A percentile compares a stretch with the other conserved stretches of the same genome.
phyloP scores from a whole-genome alignment of 2,797 vertebrate species.

The Podarcis siculus region DNA sequence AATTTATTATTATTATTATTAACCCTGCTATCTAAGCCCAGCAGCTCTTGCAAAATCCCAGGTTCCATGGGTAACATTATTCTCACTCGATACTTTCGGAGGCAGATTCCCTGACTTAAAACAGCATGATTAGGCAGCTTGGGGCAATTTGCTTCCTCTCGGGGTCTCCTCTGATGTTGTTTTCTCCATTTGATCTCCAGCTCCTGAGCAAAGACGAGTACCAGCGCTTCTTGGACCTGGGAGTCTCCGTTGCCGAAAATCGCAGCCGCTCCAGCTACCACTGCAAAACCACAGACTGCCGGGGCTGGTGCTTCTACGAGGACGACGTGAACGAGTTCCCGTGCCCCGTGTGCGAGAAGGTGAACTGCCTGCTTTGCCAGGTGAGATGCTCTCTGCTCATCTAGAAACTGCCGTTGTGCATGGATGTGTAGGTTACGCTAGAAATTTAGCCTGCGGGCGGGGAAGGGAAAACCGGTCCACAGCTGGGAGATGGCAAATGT shows the following conservation, averaged over 20 bases:
- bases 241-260: constrained; percentile 87
- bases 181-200: constrained; percentile 54
- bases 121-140: not conserved
- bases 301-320: constrained; percentile 92
- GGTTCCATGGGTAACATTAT: not conserved
- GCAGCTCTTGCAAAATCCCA: not conserved
- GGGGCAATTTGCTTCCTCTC: no score
- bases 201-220: constrained; percentile 84
- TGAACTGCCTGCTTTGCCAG: constrained; percentile 90
- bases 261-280: constrained; percentile 88
- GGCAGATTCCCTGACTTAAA: no score
- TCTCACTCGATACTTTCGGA: not conserved
- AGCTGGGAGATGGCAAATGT: not conserved
- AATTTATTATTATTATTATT: no score
- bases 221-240: constrained; percentile 83
- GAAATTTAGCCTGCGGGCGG: no score
- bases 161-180: not conserved
- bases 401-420: no score
- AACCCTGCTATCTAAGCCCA: no score
- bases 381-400: constrained; percentile 58
- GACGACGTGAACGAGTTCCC: constrained; percentile 87
- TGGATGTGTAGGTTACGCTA: not conserved
- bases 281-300: constrained; percentile 88
- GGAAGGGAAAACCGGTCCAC: no score
- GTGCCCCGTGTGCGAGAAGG: constrained; percentile 81